Base-by-base conservation (phyloP, 2,113 vertebrate genomes). In the Pao palembangensis region DNA sequence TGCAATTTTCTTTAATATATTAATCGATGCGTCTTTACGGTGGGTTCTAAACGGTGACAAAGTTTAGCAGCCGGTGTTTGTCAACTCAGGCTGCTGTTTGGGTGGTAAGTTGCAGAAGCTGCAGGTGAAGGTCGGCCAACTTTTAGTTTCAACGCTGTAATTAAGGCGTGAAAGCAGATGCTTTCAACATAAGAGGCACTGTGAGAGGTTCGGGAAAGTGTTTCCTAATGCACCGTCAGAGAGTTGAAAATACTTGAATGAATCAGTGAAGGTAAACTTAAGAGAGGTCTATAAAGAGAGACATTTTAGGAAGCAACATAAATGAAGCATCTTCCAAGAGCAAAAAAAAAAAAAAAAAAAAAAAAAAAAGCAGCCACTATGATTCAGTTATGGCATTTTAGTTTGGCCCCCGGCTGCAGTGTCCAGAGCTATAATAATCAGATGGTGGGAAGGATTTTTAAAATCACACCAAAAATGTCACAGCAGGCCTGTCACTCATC, bases 331-430 rank as follows among this genome's bases (percentile, higher is more conserved):
- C 49, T 14, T 20, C 21, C 17, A n/a, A 46, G 11, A 23, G 20
- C 8, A 3, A 18, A 28, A 52, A 17, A 52, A 28, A 28, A 25
- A 23, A 15, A 3, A 25, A 28, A 56, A 70, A 55, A 23, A 11
- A 51, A 17, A 4, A 52, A 64, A 64, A 52, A 68, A 59, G 61
- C 23, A 69, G 52, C 70, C 57, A 68, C 61, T 68, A 54, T 79
- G 69, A 80, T 64, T 86, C 80, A 76, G 70, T 80, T 71, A 67
- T 81, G 76, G 81, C 73, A 85, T 88, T 81, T 81, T 62, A 63
- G 19, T 61, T 75, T 31, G 51, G 55, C 75, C 79, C 60, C 20
- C 38, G 76, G 76, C 74, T 62, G 51, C 18, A 31, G 67, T 67
- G 78, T 85, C 87, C 58, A 71, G 71, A 71, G 80, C 54, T 71